phyloP scores from a whole-genome alignment of 2,113 vertebrate species.

The Rana temporaria region DNA sequence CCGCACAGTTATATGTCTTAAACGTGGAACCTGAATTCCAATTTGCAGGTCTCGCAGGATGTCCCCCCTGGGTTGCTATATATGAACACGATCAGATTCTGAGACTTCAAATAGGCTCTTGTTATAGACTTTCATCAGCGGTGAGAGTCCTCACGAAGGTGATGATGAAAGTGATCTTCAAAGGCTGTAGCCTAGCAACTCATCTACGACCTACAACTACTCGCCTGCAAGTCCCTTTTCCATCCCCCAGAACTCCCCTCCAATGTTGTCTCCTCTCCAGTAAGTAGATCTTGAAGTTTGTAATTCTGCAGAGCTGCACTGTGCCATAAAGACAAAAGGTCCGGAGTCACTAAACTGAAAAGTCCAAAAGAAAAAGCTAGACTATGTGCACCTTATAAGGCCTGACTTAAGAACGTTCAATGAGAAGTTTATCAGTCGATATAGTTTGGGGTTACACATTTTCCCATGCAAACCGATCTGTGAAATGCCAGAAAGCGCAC shows the following conservation, averaged over 20 bases:
- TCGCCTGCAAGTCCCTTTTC: not conserved
- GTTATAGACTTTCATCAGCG: conserved; percentile 37
- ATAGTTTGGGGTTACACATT: no score
- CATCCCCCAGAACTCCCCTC: conserved; percentile 6
- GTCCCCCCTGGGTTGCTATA: conserved; percentile 37
- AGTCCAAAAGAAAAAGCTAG: no score
- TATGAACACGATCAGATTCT: conserved; percentile 19
- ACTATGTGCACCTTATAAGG: no score
- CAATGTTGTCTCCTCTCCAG: conserved; percentile 18
- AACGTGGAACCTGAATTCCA: conserved; percentile 32
- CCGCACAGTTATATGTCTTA: conserved; percentile 13
- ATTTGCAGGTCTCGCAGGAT: conserved; percentile 39
- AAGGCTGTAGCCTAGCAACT: conserved; percentile 40
- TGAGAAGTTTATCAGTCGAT: no score
- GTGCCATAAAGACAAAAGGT: not conserved
- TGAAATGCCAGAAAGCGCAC: no score
- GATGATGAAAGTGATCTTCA: conserved; percentile 48
- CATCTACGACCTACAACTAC: not conserved
- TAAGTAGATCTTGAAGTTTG: conserved; percentile 14
- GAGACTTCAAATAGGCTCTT: conserved; percentile 41
- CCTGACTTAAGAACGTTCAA: no score
- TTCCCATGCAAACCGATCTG: no score
- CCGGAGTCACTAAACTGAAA: no score
- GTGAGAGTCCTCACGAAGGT: conserved; percentile 43
- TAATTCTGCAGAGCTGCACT: not conserved